Percentiles rank a stretch among this genome's conserved stretches.
Evolutionary conservation across 2,113 vertebrate species (phyloP).

Genomic region (Limanda limanda): DNA sequence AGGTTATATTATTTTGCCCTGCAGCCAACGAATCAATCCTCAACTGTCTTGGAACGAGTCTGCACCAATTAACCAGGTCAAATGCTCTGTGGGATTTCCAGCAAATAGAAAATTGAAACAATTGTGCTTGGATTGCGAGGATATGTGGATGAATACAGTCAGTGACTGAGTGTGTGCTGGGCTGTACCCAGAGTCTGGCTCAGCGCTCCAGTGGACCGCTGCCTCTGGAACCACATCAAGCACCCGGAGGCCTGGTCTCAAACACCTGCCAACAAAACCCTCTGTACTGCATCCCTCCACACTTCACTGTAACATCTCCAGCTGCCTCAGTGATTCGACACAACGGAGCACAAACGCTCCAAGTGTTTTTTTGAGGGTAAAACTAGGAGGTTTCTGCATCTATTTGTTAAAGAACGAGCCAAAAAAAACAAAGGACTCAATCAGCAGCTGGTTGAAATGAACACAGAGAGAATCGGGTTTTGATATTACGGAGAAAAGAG

Average conservation of each 20-base stretch:
- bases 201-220: conserved; percentile 37
- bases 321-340: conserved; percentile 2
- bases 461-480: not conserved
- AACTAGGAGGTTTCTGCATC: not conserved
- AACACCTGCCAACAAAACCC: conserved; percentile 59
- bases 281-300: conserved; percentile 43
- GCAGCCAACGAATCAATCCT: conserved; percentile 3
- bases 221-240: conserved; percentile 59
- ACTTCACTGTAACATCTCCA: conserved; percentile 28
- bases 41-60: conserved; percentile 28
- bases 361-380: not conserved
- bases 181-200: conserved; percentile 42
- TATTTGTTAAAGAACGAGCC: not conserved
- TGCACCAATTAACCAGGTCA: conserved; percentile 34
- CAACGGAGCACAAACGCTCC: conserved; percentile 28
- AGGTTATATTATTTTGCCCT: not conserved
- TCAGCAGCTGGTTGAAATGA: not conserved
- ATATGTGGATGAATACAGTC: conserved; percentile 15
- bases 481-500: not conserved
- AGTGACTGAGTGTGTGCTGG: conserved; percentile 33
- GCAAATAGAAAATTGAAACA: conserved; percentile 57
- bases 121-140: conserved; percentile 40
- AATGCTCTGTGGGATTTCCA: conserved; percentile 40
- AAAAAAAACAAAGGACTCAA: not conserved
- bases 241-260: conserved; percentile 53